Conservation (phyloP, 92 coral and sea anemone species). For the Epizoanthus stellaris region DNA sequence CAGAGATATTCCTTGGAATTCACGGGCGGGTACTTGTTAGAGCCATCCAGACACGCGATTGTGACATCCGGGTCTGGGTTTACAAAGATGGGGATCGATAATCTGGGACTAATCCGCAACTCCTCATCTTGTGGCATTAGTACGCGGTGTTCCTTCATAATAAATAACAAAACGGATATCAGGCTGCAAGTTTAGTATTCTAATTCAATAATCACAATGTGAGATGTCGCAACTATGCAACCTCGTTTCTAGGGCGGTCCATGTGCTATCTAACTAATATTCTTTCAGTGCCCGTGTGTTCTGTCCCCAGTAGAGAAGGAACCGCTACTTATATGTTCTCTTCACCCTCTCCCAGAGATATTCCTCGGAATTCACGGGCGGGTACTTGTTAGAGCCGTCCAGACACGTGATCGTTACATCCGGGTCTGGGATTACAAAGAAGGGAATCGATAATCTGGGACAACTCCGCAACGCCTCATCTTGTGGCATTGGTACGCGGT, state of each 20-base stretch:
- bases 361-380: slow-evolving; percentile 28
- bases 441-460: slow-evolving; percentile 35
- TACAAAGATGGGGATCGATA: slow-evolving; percentile 44
- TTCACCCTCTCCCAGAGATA: slow-evolving; percentile 33
- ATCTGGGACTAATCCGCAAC: slow-evolving; percentile 18
- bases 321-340: slow-evolving; percentile 14
- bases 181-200: too few species aligned
- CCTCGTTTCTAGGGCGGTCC: too few species aligned
- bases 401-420: slow-evolving; percentile 39
- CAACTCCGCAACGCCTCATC: slow-evolving; percentile 18
- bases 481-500: slow-evolving; percentile 47
- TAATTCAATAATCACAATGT: too few species aligned
- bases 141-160: slow-evolving; percentile 41
- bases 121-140: slow-evolving; percentile 36
- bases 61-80: slow-evolving; percentile 23
- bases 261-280: too few species aligned
- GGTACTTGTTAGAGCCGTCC: slow-evolving; percentile 40
- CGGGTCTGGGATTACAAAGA: slow-evolving; percentile 37
- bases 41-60: slow-evolving; percentile 46
- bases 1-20: slow-evolving; percentile 37
- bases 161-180: neutral
- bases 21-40: slow-evolving; percentile 33
- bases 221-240: too few species aligned
- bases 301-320: too few species aligned
- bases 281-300: too few species aligned